These are phyloP conservation scores for Platichthys stellatus DNA, from an alignment of 2,113 vertebrate species.

Conservation along the genomic window DNA sequence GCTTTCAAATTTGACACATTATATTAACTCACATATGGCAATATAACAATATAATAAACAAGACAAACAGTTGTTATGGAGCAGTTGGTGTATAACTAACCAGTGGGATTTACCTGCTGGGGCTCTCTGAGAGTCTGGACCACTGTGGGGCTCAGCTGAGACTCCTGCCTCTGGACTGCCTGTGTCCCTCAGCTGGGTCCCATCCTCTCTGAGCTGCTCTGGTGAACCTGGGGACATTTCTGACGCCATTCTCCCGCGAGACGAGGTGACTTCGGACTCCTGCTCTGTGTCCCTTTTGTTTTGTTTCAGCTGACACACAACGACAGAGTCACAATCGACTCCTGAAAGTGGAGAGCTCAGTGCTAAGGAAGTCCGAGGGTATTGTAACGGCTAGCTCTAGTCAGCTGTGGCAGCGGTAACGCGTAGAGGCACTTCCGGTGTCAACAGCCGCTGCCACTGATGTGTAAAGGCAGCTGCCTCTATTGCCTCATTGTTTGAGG, in stretches of 20 bases:
- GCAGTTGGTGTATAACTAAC: not conserved
- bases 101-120: conserved; percentile 35
- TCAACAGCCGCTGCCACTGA: too few species aligned
- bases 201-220: conserved; percentile 7
- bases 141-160: not conserved
- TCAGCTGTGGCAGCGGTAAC: too few species aligned
- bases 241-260: conserved; percentile 62
- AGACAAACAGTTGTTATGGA: too few species aligned
- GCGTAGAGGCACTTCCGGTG: too few species aligned
- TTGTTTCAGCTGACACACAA: not conserved
- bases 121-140: not conserved
- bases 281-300: not conserved
- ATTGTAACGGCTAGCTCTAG: not conserved
- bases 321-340: too few species aligned
- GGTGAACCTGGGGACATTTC: not conserved
- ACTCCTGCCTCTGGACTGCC: not conserved
- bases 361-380: not conserved
- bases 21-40: not conserved
- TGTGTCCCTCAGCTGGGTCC: conserved; percentile 9
- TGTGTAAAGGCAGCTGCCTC: too few species aligned
- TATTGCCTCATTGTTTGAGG: too few species aligned
- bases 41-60: too few species aligned
- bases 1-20: not conserved
- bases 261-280: not conserved
- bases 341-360: not conserved